Evolutionary conservation across 2,888 invertebrate species (phyloP).

Genomic region (Lottia gigantea): DNA sequence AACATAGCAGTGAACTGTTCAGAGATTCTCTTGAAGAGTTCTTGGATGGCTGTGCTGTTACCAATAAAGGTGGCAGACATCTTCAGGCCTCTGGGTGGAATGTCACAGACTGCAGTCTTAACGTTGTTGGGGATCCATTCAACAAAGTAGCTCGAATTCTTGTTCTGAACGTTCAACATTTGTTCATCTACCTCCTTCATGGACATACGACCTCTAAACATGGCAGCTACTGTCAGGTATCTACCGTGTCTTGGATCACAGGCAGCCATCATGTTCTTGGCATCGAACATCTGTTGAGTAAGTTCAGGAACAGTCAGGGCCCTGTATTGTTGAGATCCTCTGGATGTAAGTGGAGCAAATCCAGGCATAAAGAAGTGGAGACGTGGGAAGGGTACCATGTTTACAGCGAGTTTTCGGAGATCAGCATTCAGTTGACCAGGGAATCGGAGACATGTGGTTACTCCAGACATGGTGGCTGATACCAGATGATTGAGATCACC

Average conservation of each 20-base stretch:
- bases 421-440: constrained; percentile 4
- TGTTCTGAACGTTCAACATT: constrained; percentile 5
- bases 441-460: neutral
- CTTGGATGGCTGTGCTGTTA: neutral
- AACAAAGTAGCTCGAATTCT: neutral
- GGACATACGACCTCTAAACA: constrained; percentile 2
- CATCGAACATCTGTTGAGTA: constrained; percentile 4
- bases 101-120: constrained; percentile 1
- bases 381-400: constrained; percentile 5
- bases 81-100: neutral
- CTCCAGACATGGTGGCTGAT: constrained; percentile 6
- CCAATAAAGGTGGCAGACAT: constrained; percentile 8
- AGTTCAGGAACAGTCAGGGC: neutral
- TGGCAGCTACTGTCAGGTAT: neutral
- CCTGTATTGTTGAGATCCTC: neutral
- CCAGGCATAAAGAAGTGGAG: constrained; percentile 4
- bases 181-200: constrained; percentile 5
- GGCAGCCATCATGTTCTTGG: constrained; percentile 11
- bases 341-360: constrained; percentile 3
- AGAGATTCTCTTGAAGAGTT: neutral
- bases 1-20: constrained; percentile 7
- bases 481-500: constrained; percentile 1
- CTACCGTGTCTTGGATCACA: neutral
- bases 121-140: constrained; percentile 8
- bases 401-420: neutral